Evolutionary conservation across 2,113 vertebrate species (phyloP).

Genomic region (Tetrao urogallus): DNA sequence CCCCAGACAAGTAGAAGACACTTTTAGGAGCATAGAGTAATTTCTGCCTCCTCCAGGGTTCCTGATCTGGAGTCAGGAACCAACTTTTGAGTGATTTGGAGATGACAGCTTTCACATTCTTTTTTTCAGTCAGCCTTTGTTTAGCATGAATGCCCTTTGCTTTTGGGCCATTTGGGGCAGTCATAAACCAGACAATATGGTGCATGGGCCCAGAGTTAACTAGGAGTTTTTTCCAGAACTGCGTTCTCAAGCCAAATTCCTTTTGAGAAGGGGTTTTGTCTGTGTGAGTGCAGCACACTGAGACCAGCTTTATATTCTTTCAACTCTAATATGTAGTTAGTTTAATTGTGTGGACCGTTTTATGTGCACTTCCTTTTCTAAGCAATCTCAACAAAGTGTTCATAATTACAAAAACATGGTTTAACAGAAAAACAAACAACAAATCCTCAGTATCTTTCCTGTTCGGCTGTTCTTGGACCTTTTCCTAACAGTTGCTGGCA

Average conservation of each 20-base stretch:
- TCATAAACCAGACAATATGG: constrained; percentile 37
- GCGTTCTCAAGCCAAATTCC: constrained; percentile 31
- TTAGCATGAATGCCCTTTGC: constrained; percentile 30
- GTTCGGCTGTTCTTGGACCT: constrained; percentile 24
- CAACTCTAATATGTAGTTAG: not conserved
- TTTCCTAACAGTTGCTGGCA: constrained; percentile 51
- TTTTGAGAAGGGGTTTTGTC: constrained; percentile 30
- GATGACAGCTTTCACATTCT: constrained; percentile 5
- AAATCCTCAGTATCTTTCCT: constrained; percentile 49
- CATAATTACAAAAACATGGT: constrained; percentile 9
- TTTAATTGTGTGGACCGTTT: constrained; percentile 35
- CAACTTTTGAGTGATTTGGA: not conserved
- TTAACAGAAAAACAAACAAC: constrained; percentile 46
- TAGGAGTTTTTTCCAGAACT: constrained; percentile 4
- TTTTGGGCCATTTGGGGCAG: constrained; percentile 57
- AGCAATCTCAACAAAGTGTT: constrained; percentile 33
- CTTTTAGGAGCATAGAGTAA: not conserved
- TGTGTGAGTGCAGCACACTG: not conserved
- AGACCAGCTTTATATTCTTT: constrained; percentile 14
- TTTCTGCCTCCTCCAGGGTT: not conserved
- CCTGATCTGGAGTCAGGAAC: not conserved
- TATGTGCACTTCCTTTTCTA: constrained; percentile 42
- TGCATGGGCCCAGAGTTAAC: constrained; percentile 21
- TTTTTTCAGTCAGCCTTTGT: constrained; percentile 56
- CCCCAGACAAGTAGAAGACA: not conserved